phyloP scores from a whole-genome alignment of 2,888 invertebrate species.

The Clepsis dumicolana region DNA sequence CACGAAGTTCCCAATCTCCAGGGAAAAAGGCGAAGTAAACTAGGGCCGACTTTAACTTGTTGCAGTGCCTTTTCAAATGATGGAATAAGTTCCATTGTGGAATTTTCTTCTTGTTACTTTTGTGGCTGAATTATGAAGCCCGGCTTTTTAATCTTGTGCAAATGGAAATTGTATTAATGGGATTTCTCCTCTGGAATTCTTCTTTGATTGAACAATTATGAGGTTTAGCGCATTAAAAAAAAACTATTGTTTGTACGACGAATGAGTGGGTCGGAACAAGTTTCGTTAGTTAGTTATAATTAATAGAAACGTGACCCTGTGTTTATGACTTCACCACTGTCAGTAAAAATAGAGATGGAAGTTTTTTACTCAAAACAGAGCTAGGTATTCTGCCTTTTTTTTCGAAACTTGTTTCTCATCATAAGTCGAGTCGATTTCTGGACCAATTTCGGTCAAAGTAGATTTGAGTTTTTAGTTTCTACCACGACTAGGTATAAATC shows the following conservation, averaged over 20 bases:
- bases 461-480: no score
- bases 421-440: no score
- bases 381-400: no score
- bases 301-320: not conserved
- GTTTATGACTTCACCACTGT: not conserved
- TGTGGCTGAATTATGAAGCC: conserved; percentile 35
- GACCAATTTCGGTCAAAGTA: no score
- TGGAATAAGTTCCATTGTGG: conserved; percentile 43
- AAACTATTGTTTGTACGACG: not conserved
- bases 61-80: conserved; percentile 43
- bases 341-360: not conserved
- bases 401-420: no score
- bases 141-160: conserved; percentile 26
- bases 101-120: conserved; percentile 33
- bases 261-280: not conserved
- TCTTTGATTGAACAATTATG: conserved; percentile 24
- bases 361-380: not conserved
- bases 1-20: conserved; percentile 34
- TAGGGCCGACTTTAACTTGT: conserved; percentile 41
- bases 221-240: conserved; percentile 4
- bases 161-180: conserved; percentile 30
- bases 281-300: not conserved
- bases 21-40: conserved; percentile 35
- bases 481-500: no score
- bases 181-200: conserved; percentile 11